Evolutionary conservation across 2,113 vertebrate genomes (phyloP).

Genomic region (Bubo bubo): DNA sequence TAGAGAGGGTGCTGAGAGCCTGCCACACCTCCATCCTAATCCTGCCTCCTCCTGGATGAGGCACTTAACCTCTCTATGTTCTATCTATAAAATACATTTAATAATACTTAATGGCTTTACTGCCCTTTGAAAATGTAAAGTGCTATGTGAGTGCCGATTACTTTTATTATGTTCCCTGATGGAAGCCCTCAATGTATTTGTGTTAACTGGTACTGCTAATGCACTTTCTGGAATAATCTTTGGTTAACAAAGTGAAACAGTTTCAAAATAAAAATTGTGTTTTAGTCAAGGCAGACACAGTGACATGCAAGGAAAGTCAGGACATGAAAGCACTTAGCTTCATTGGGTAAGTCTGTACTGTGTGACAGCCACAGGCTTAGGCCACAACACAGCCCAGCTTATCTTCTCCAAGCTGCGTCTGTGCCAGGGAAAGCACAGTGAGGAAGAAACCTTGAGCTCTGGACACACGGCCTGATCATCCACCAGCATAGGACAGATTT

Average conservation of each 20-base stretch:
- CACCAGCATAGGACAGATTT: not conserved
- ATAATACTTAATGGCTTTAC: constrained; percentile 62
- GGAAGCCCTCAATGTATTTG: constrained; percentile 5
- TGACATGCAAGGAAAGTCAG: not conserved
- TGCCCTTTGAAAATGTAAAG: constrained; percentile 45
- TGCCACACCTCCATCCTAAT: not conserved
- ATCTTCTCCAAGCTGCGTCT: too few relatives aligned
- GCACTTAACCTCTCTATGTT: constrained; percentile 31
- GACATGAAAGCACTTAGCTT: not conserved
- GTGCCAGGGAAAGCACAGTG: not conserved
- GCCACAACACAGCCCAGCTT: not conserved
- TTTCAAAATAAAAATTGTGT: not conserved
- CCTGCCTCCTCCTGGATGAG: constrained; percentile 7
- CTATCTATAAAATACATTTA: constrained; percentile 55
- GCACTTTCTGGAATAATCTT: constrained; percentile 51
- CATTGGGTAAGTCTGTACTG: rapidly evolving
- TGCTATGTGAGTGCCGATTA: constrained; percentile 47
- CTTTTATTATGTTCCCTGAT: constrained; percentile 52
- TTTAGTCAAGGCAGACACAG: not conserved
- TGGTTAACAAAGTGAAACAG: not conserved
- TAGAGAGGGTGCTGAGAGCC: not conserved
- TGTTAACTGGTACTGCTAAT: constrained; percentile 54
- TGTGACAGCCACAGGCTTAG: not conserved
- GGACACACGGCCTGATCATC: not conserved
- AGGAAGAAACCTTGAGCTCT: not conserved